Percentiles rank a stretch among this genome's conserved stretches.
phyloP scores from a whole-genome alignment of 2,888 invertebrate genomes.

The Aelia acuminata region DNA sequence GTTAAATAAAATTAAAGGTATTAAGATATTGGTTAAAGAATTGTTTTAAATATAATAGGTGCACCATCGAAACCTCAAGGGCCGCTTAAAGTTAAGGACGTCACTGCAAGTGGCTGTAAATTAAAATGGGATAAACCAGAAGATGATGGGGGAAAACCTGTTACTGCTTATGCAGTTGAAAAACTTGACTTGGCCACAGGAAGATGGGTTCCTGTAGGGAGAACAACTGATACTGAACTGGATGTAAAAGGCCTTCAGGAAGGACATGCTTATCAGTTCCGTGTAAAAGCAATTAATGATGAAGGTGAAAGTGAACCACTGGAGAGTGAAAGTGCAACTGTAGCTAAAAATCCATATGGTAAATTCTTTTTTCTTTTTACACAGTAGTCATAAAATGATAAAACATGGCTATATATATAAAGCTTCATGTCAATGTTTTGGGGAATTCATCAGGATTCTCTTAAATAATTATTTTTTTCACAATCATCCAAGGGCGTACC shows the following conservation, averaged over 20 bases:
- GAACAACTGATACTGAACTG: constrained; percentile 88
- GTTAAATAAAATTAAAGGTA: neutral
- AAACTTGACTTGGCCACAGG: constrained; percentile 93
- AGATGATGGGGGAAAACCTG: constrained; percentile 94
- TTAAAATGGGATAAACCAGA: constrained; percentile 94
- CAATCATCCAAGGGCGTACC: too few species aligned
- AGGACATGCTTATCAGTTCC: constrained; percentile 93
- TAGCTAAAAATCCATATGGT: constrained; percentile 98
- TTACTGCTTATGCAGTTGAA: constrained; percentile 93
- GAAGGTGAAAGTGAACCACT: constrained; percentile 96
- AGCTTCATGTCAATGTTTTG: too few species aligned
- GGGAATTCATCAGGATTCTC: too few species aligned
- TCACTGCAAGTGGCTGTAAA: constrained; percentile 91
- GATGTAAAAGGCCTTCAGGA: constrained; percentile 91
- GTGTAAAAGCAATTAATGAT: constrained; percentile 93
- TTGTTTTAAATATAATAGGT: constrained; percentile 70
- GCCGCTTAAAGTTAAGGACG: constrained; percentile 88
- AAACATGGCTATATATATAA: too few species aligned
- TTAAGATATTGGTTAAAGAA: neutral
- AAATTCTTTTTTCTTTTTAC: constrained; percentile 52
- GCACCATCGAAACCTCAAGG: constrained; percentile 90
- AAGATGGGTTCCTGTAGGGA: constrained; percentile 93
- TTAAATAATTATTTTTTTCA: too few species aligned
- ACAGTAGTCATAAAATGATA: neutral
- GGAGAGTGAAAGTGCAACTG: constrained; percentile 87